Conservation (phyloP, 35 echinoderm and acorn worm species). For the Antedon bifida region DNA sequence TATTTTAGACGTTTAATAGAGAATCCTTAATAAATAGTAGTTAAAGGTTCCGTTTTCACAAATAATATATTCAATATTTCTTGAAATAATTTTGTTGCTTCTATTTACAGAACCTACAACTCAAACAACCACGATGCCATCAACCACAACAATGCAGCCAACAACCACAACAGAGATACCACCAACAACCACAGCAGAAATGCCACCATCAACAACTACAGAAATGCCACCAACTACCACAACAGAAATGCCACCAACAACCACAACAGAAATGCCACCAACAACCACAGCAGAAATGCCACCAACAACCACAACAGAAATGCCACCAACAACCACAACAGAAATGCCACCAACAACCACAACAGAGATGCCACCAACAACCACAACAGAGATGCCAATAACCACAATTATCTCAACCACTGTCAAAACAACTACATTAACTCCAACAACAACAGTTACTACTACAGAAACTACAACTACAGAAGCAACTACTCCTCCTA, state of each 20-base stretch:
- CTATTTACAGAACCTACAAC: too few relatives aligned
- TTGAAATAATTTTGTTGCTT: too few relatives aligned
- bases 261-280: background rate
- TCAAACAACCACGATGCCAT: too few relatives aligned
- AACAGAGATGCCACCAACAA: background rate
- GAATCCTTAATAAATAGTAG: too few relatives aligned
- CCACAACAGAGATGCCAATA: conserved; percentile 2
- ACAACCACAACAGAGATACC: background rate
- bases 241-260: background rate
- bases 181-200: too few relatives aligned
- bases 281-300: conserved; percentile 1
- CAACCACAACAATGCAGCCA: too few relatives aligned
- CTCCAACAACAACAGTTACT: background rate
- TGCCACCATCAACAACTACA: too few relatives aligned
- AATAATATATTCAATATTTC: too few relatives aligned
- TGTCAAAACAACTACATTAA: background rate
- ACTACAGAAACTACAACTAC: background rate
- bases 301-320: conserved; percentile 9
- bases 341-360: conserved; percentile 5
- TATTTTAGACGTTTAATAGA: too few relatives aligned
- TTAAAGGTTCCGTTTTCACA: too few relatives aligned
- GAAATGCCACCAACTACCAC: background rate
- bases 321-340: conserved; percentile 4
- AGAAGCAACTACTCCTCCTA: background rate
- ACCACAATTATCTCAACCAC: background rate